Base-by-base conservation (phyloP, 2,888 invertebrate species). In the Congeria kusceri region DNA sequence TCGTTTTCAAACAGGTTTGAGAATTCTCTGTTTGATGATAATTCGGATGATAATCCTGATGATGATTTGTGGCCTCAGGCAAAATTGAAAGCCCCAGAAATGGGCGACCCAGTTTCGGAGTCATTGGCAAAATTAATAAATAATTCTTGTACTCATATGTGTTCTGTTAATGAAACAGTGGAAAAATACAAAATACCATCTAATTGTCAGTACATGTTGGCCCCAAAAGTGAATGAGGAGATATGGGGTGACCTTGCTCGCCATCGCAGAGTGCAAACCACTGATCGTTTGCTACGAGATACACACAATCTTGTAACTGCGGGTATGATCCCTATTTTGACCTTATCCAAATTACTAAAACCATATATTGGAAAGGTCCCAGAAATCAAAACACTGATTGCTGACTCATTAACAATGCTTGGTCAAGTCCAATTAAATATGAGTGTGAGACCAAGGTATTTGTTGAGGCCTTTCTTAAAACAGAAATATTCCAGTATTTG, bases 361-460 rank as follows among this genome's bases (percentile, higher is more conserved):
- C 58, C 68, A 20, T 15, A 49, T 49, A 20, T 49, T 49, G 49
- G n/a, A 39, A 68, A 68, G 27, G 27, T 46, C 20, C 58, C 68
- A 2, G 46, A 68, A 47, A 47, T 47, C 2, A 68, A 58, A 46
- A 28, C 20, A 18, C 27, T 39, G 11, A 67, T 67, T 67, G 58
- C 68, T 44, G 68, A 59, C 27, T 58, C 59, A 15, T 27, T 68
- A n/a, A 59, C 61, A 13, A 58, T 69, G 29, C 29, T 69, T 11
- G 59, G 61, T 28, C 59, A 69, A 32, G 68, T 61, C 11, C 68
- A 69, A 23, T 69, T 61, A 9, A 69, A 69, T n/a, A 47, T 69
- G 29, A 32, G 32, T 32, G 32, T 32, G 5, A 4, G 32, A 9
- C 32, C 5, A 32, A 32, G 32, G 32, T 32, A 32, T 32, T 32